Percentiles rank a stretch among this genome's conserved stretches.
These are phyloP conservation scores for Glaucidium brasilianum DNA, from an alignment of 2,113 vertebrate genomes.

Conservation along the genomic window DNA sequence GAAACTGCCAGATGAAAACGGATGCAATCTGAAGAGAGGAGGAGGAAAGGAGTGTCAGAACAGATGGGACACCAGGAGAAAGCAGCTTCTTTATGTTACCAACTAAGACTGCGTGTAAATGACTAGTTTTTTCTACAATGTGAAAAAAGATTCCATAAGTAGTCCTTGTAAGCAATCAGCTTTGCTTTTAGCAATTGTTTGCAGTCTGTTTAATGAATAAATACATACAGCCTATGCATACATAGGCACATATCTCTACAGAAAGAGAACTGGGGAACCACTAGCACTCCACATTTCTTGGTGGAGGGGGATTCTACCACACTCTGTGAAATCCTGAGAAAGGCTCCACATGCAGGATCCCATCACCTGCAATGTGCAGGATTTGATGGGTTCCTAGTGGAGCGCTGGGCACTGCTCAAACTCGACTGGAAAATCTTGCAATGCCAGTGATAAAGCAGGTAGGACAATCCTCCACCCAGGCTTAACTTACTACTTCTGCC, in stretches of 20 bases:
- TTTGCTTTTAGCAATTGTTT: background rate
- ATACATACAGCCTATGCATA: background rate
- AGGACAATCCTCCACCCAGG: background rate
- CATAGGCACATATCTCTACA: background rate
- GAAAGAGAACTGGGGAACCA: background rate
- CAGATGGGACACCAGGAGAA: background rate
- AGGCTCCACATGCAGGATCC: background rate
- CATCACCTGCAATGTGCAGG: background rate
- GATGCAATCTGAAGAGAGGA: background rate
- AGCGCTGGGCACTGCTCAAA: background rate
- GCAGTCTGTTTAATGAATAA: background rate
- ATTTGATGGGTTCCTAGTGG: background rate
- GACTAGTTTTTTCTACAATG: background rate
- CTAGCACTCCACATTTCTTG: background rate
- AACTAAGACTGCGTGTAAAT: background rate
- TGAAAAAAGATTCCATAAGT: background rate
- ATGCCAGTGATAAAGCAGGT: background rate
- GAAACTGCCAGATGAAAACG: background rate
- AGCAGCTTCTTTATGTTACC: background rate
- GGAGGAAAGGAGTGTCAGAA: background rate
- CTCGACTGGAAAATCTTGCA: accelerated
- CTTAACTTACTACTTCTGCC: background rate
- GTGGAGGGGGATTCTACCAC: background rate
- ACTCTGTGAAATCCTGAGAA: background rate
- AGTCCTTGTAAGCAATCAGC: background rate